phyloP scores from a whole-genome alignment of 2,888 invertebrate species.

The Andrena fulva region DNA sequence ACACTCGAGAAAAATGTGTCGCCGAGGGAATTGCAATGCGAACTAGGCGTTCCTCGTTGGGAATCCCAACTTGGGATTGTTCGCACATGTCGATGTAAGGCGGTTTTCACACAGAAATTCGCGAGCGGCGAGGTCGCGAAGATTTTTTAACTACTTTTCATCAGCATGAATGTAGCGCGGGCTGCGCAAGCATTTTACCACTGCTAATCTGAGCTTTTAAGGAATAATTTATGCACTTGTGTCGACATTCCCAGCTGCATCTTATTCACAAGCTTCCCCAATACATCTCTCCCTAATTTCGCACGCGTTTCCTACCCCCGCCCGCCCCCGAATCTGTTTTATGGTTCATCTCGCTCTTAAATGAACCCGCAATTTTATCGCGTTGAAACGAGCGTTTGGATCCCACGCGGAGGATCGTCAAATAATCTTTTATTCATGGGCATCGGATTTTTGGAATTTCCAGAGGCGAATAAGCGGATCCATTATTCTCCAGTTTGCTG shows the following conservation, averaged over 20 bases:
- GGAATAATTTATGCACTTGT: too few species aligned
- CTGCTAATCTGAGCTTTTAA: too few species aligned
- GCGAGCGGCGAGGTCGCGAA: not conserved
- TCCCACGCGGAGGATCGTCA: too few species aligned
- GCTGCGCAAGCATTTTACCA: too few species aligned
- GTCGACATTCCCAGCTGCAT: too few species aligned
- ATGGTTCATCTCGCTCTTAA: too few species aligned
- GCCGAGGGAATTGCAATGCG: slow-evolving; percentile 40
- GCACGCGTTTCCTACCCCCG: too few species aligned
- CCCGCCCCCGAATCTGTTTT: too few species aligned
- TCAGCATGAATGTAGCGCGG: not conserved
- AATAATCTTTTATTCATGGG: slow-evolving; percentile 9
- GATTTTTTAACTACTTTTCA: not conserved
- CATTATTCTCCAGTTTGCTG: slow-evolving; percentile 1
- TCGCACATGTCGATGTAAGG: not conserved
- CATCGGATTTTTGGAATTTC: slow-evolving; percentile 4
- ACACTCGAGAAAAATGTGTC: slow-evolving; percentile 48
- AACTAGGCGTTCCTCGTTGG: slow-evolving; percentile 7
- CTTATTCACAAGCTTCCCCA: too few species aligned
- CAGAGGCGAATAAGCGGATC: not conserved
- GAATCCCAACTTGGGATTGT: not conserved
- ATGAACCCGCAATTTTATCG: too few species aligned
- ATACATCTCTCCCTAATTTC: too few species aligned
- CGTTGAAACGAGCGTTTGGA: too few species aligned
- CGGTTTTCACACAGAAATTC: slow-evolving; percentile 1